Conservation (phyloP, 2,888 invertebrate species). For the Galerucella nymphaeae region DNA sequence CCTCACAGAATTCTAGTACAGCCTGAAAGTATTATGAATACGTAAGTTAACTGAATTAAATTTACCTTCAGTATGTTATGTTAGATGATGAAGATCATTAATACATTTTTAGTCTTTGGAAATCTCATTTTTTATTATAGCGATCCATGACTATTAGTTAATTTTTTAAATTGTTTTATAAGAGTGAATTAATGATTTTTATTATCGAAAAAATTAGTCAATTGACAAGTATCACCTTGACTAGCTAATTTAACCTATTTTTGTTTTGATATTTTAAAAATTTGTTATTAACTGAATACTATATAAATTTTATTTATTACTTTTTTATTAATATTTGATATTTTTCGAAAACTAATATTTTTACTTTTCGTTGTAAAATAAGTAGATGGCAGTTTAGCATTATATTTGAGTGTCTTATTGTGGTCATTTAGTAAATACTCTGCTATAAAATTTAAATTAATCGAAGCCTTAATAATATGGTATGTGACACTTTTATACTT, state of each 20-base stretch:
- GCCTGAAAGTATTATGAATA: conserved; percentile 62
- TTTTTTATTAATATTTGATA: conserved; percentile 24
- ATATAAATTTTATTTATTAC: conserved; percentile 31
- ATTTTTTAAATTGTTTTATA: neutral
- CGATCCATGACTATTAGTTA: too few species aligned
- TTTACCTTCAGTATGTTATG: conserved; percentile 12
- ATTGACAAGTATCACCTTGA: conserved; percentile 27
- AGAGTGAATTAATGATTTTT: neutral
- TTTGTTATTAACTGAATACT: conserved; percentile 49
- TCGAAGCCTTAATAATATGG: conserved; percentile 47
- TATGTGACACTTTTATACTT: conserved; percentile 53
- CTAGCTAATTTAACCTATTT: conserved; percentile 44
- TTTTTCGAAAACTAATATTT: conserved; percentile 31
- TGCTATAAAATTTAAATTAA: conserved; percentile 31
- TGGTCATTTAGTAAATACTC: conserved; percentile 26
- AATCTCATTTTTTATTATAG: too few species aligned
- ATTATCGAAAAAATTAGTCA: conserved; percentile 20
- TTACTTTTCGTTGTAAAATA: conserved; percentile 23
- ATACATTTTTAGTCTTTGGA: neutral
- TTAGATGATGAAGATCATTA: neutral
- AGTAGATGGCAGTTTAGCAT: conserved; percentile 6
- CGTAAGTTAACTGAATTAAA: conserved; percentile 22
- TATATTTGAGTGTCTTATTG: conserved; percentile 23
- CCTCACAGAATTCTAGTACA: conserved; percentile 83
- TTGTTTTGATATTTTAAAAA: conserved; percentile 49